These are phyloP conservation scores for Eucera pruinosa DNA, from an alignment of 2,888 invertebrate species.

Conservation along the genomic window DNA sequence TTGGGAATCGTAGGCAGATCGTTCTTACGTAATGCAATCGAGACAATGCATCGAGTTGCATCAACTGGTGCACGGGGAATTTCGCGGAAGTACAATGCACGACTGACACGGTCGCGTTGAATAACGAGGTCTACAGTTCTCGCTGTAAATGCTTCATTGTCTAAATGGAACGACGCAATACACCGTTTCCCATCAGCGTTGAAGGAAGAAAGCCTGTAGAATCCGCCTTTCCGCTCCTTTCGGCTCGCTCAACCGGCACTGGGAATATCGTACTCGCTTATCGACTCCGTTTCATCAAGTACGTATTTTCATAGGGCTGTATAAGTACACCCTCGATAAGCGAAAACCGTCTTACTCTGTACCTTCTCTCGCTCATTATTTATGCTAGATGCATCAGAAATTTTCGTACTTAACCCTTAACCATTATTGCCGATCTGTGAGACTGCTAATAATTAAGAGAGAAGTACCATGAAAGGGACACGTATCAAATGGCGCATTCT, in stretches of 20 bases:
- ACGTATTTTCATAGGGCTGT: not conserved
- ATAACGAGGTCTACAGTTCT: conserved; percentile 57
- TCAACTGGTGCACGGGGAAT: conserved; percentile 41
- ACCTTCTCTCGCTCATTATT: too few species aligned
- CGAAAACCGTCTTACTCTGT: not conserved
- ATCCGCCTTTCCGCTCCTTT: conserved; percentile 27
- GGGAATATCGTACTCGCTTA: conserved; percentile 27
- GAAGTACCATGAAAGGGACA: too few species aligned
- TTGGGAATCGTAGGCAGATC: conserved; percentile 1
- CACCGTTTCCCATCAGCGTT: conserved; percentile 49
- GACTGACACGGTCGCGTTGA: conserved; percentile 64
- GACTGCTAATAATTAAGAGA: too few species aligned
- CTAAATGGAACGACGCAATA: conserved; percentile 50
- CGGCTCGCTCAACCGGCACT: conserved; percentile 17
- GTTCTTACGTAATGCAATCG: conserved; percentile 44
- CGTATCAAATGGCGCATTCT: too few species aligned
- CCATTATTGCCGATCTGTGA: too few species aligned
- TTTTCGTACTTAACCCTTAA: not conserved
- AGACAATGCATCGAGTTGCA: conserved; percentile 57
- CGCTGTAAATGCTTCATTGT: conserved; percentile 57
- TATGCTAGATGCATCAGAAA: not conserved
- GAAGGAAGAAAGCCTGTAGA: conserved; percentile 33
- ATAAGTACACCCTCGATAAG: not conserved
- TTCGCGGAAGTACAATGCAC: conserved; percentile 57
- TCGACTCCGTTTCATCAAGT: conserved; percentile 20